Conservation (phyloP, 1,140 invertebrate genomes). For the Caenorhabditis inopinata region DNA sequence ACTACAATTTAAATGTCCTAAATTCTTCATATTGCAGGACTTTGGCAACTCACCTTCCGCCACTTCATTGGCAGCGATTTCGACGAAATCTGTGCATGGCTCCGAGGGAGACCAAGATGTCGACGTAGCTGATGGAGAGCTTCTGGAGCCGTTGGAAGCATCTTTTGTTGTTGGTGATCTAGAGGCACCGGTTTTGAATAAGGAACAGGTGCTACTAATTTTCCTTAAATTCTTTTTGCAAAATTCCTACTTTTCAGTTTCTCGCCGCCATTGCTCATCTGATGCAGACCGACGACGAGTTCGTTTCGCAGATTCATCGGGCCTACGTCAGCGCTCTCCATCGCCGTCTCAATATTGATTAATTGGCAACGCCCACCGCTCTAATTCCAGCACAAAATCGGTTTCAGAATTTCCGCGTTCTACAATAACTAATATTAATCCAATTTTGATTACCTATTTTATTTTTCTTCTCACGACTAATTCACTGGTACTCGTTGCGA, state of each 20-base stretch:
- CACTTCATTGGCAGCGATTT: conserved; percentile 18
- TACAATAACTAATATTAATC: too few species aligned
- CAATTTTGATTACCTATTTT: too few species aligned
- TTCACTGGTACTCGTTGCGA: too few species aligned
- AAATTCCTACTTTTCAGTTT: too few species aligned
- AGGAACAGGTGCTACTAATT: conserved; percentile 37
- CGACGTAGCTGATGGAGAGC: background rate
- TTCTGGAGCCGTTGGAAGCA: background rate
- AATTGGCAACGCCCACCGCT: too few species aligned
- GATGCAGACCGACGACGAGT: conserved; percentile 25
- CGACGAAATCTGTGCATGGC: conserved; percentile 23
- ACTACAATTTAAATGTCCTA: too few species aligned
- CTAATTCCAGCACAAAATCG: too few species aligned
- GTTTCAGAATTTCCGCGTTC: too few species aligned
- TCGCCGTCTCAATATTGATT: conserved; percentile 27
- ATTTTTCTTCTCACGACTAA: too few species aligned
- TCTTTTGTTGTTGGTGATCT: background rate
- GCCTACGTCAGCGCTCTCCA: conserved; percentile 30
- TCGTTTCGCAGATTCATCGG: conserved; percentile 26
- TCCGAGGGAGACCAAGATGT: background rate
- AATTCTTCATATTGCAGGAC: too few species aligned
- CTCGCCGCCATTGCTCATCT: conserved; percentile 16
- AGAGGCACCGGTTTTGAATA: conserved; percentile 10
- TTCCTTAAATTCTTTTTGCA: too few species aligned
- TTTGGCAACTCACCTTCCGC: conserved; percentile 25